These are phyloP conservation scores for Salmo trutta DNA, from an alignment of 2,797 vertebrate species.

Conservation along the genomic window DNA sequence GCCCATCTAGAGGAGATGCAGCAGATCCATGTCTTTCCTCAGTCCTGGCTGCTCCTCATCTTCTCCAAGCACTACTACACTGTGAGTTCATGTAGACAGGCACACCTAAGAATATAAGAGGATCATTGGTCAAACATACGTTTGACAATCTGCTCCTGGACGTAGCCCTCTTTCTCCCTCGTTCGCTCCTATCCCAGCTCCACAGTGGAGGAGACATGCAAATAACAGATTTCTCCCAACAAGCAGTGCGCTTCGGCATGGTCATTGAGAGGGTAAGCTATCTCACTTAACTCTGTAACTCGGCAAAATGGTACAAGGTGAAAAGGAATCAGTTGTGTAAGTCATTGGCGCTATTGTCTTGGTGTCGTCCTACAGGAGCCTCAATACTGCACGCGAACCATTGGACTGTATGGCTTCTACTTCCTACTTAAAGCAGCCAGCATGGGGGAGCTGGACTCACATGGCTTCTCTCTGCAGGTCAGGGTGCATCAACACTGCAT, in stretches of 20 bases:
- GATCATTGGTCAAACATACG: not conserved
- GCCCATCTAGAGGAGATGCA: constrained; percentile 41
- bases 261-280: not conserved
- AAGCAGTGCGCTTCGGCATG: constrained; percentile 39
- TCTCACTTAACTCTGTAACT: no score
- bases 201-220: constrained; percentile 39
- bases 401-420: constrained; percentile 11
- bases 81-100: constrained; percentile 28
- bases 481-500: not conserved
- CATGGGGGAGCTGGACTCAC: not conserved
- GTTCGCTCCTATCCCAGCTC: constrained; percentile 17
- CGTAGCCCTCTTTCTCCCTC: not conserved
- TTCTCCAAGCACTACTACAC: constrained; percentile 37
- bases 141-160: not conserved
- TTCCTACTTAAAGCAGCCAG: constrained; percentile 8
- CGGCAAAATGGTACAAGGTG: no score
- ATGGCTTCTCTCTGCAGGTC: constrained; percentile 14
- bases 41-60: constrained; percentile 37
- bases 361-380: not conserved
- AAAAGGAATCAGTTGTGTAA: no score
- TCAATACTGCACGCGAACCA: constrained; percentile 1
- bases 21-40: constrained; percentile 37
- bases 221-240: constrained; percentile 32
- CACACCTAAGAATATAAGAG: not conserved
- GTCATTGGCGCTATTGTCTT: no score